phyloP scores from a whole-genome alignment of 2,113 vertebrate genomes.

The Crotalus viridis region DNA sequence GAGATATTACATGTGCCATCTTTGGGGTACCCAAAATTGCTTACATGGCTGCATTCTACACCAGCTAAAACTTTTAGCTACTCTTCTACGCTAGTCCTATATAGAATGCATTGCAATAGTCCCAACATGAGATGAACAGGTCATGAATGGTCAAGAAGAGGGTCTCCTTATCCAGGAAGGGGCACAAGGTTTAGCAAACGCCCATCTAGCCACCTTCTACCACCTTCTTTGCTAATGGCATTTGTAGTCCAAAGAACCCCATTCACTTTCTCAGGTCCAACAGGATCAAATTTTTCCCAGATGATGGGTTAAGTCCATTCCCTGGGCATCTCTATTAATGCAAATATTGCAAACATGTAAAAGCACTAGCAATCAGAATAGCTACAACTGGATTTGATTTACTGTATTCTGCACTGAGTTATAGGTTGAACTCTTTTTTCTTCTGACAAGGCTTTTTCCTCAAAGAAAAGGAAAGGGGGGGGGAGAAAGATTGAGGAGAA shows the following conservation, averaged over 20 bases:
- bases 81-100: neutral
- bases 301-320: neutral
- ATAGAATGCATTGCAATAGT: neutral
- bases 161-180: neutral
- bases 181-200: neutral
- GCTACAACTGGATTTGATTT: conserved; percentile 13
- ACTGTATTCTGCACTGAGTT: conserved; percentile 11
- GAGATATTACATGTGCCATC: neutral
- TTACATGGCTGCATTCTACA: neutral
- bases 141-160: neutral
- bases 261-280: neutral
- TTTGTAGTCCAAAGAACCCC: neutral
- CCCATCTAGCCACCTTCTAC: neutral
- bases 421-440: conserved; percentile 1
- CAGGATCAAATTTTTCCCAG: neutral
- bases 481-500: neutral
- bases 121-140: neutral
- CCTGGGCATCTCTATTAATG: neutral
- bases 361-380: conserved; percentile 28
- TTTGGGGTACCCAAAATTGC: neutral
- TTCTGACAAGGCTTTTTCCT: neutral
- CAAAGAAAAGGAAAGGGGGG: neutral
- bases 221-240: neutral
- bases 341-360: conserved; percentile 26
- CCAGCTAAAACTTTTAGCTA: neutral